Percentiles rank a stretch among this genome's conserved stretches.
phyloP scores from a whole-genome alignment of 2,888 invertebrate species.

The Harpalus rufipes region DNA sequence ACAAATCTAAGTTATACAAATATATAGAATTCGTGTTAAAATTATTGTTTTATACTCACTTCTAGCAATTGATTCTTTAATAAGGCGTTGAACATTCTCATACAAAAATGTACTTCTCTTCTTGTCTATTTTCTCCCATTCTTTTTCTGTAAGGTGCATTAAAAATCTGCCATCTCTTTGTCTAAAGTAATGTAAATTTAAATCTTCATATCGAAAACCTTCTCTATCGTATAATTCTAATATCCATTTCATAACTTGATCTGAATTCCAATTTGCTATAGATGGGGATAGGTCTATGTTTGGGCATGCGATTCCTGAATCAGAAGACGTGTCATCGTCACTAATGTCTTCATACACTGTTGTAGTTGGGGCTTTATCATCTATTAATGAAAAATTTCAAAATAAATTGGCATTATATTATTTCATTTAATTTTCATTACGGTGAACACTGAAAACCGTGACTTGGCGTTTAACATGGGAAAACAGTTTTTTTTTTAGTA shows the following conservation, averaged over 20 bases:
- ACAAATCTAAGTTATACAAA: too few species aligned
- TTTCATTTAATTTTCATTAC: too few species aligned
- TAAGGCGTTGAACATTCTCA: slow-evolving; percentile 12
- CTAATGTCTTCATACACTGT: slow-evolving; percentile 24
- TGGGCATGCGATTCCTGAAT: slow-evolving; percentile 14
- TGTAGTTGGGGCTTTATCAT: neutral
- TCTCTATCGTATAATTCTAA: slow-evolving; percentile 43
- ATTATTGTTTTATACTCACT: slow-evolving; percentile 2
- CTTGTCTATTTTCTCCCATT: slow-evolving; percentile 69
- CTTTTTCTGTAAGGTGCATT: slow-evolving; percentile 76
- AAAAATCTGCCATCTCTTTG: slow-evolving; percentile 76
- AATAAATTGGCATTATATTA: neutral
- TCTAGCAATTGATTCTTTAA: slow-evolving; percentile 20
- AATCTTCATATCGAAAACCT: slow-evolving; percentile 74
- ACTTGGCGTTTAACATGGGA: too few species aligned
- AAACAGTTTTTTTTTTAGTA: too few species aligned
- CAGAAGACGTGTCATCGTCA: slow-evolving; percentile 28
- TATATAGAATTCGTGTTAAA: too few species aligned
- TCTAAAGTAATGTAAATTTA: slow-evolving; percentile 78
- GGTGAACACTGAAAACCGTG: too few species aligned
- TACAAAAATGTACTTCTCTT: slow-evolving; percentile 36
- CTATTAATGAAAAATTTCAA: neutral
- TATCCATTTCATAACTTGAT: slow-evolving; percentile 53
- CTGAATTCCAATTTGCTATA: slow-evolving; percentile 24
- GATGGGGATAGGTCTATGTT: neutral